A percentile compares a stretch with the other conserved stretches of the same genome.
Conservation (phyloP, 2,113 vertebrate species). For the Melospiza georgiana region DNA sequence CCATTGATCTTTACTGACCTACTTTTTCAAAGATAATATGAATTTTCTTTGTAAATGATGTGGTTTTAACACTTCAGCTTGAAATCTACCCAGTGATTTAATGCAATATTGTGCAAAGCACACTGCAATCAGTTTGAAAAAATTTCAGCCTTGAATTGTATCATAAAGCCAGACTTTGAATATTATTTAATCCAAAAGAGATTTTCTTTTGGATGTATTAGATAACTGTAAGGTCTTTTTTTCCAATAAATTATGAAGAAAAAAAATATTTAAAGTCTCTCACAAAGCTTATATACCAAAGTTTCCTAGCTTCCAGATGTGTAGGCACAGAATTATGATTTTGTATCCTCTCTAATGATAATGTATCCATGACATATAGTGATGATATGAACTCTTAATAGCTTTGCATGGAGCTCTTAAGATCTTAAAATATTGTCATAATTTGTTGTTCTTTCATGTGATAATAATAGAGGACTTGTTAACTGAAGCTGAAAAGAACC, state of each 20-base stretch:
- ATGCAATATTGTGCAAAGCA: not conserved
- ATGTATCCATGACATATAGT: not conserved
- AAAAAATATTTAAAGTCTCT: not conserved
- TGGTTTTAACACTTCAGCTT: not conserved
- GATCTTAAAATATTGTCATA: not conserved
- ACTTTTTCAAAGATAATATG: not conserved
- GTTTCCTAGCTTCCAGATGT: not conserved
- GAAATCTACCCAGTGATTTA: not conserved
- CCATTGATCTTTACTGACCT: not conserved
- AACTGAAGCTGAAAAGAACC: not conserved
- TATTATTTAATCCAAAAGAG: not conserved
- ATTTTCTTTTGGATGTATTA: not conserved
- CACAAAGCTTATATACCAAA: not conserved
- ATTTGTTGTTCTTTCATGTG: not conserved
- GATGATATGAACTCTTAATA: not conserved
- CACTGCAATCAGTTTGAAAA: not conserved
- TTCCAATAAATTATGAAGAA: not conserved
- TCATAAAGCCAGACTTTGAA: not conserved
- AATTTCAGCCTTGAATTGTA: not conserved
- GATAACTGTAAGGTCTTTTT: not conserved
- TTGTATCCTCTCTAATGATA: not conserved
- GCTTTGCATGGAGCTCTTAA: not conserved
- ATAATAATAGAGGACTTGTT: not conserved
- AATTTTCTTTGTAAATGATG: not conserved
- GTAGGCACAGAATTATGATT: not conserved